These are phyloP conservation scores for Cettia cetti DNA, from an alignment of 2,113 vertebrate genomes.

Conservation along the genomic window DNA sequence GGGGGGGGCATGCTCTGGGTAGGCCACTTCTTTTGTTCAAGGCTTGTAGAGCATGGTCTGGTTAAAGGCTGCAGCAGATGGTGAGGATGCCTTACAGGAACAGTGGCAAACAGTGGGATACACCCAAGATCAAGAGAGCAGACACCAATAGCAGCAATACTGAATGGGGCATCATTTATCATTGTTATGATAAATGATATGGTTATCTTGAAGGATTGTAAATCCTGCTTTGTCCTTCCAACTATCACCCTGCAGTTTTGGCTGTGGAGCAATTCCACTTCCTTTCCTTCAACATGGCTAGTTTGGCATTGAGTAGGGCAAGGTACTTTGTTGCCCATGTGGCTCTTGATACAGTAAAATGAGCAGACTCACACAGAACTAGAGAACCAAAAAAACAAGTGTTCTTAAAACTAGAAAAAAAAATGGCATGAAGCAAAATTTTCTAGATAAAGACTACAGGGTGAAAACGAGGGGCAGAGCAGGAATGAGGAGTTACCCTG, in stretches of 20 bases:
- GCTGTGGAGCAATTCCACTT: neutral
- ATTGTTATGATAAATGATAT: neutral
- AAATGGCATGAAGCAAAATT: neutral
- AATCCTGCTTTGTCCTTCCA: neutral
- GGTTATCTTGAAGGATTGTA: neutral
- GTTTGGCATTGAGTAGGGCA: neutral
- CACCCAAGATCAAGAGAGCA: neutral
- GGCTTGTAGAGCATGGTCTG: neutral
- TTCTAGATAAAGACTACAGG: neutral
- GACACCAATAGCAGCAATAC: neutral
- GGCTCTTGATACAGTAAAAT: neutral
- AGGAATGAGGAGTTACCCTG: neutral
- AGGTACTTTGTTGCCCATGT: neutral
- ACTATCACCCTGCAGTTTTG: neutral
- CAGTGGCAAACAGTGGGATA: neutral
- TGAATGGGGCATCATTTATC: neutral
- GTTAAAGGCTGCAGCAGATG: neutral
- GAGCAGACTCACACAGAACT: neutral
- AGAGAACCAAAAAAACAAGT: neutral
- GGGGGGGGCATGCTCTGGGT: rapidly evolving
- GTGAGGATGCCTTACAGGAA: neutral
- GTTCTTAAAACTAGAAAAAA: neutral
- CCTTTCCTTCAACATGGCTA: neutral
- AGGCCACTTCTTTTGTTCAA: neutral
- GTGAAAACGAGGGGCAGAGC: neutral